Base-by-base conservation (phyloP, 2,888 invertebrate genomes). In the Panopea generosa region DNA sequence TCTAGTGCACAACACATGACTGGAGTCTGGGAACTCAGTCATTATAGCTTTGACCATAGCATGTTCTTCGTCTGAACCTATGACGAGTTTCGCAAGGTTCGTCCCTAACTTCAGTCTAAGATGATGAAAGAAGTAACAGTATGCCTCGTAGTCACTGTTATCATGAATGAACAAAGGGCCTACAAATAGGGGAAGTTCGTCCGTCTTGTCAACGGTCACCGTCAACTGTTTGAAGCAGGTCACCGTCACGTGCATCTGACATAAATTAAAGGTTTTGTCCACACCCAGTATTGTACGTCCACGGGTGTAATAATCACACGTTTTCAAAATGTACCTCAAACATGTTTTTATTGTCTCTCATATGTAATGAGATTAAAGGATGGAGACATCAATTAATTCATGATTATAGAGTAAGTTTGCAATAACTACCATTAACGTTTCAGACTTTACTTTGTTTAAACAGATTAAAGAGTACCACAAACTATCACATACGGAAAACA, bases 161-260 rank as follows among this genome's bases (percentile, higher is more conserved):
- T 76, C 70, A 18, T 76, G 73, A 4, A 78, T 68, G 22, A 66
- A 74, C 24, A 79, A 33, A n/a, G 82, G 75, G 18, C 77, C 77
- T 6, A 77, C 3, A 49, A 83, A 79, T 14, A 83, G 40, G 2
- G 79, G 82, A 1, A 49, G 53, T n/a, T 66, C 56, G 2, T 26
- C 49, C 0, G 73, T 57, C 11, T 40, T 65, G 4, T 55, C 47
- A 16, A 40, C 45, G 20, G n/a, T 29, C 0, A 76, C 78, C 2
- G 53, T 18, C 2, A 69, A 22, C 20, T 79, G 68, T 33, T 79
- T 82, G 40, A 53, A 71, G 26, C 74, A 79, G 1, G 70, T 63
- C 0, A 70, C 57, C 1, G 81, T 71, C 11, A 80, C 70, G 20
- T 72, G 65, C 66, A 80, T 69, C 18, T 72, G 61, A 40, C 75